These are phyloP conservation scores for Thera britannica DNA, from an alignment of 2,888 invertebrate species.

Conservation along the genomic window DNA sequence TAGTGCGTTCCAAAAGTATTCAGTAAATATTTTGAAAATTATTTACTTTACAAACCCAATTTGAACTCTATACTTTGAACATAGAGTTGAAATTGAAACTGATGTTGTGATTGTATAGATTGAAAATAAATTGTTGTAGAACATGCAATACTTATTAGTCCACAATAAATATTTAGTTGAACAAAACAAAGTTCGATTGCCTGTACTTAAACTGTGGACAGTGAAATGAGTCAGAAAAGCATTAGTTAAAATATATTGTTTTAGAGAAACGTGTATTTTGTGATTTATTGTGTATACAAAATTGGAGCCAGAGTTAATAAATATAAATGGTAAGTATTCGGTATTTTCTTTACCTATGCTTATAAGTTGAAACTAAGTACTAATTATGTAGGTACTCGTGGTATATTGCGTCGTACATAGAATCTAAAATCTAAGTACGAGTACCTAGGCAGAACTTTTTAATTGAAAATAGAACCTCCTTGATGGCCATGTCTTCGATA, in stretches of 20 bases:
- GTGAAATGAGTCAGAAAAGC: not conserved
- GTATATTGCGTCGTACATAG: too few species aligned
- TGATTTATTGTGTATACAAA: not conserved
- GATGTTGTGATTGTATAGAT: not conserved
- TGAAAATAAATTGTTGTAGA: slow-evolving; percentile 14
- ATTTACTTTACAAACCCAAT: not conserved
- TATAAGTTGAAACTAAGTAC: too few species aligned
- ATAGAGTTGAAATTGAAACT: slow-evolving; percentile 3
- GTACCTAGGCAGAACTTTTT: too few species aligned
- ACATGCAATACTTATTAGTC: slow-evolving; percentile 23
- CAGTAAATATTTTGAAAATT: slow-evolving; percentile 7
- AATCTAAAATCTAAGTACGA: too few species aligned
- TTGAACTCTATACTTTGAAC: not conserved
- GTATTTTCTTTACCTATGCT: too few species aligned
- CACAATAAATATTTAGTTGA: slow-evolving; percentile 6
- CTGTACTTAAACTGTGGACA: not conserved
- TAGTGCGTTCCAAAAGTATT: slow-evolving; percentile 17
- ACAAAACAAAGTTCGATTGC: slow-evolving; percentile 9
- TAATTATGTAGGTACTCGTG: too few species aligned
- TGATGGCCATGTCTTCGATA: too few species aligned
- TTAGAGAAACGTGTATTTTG: too few species aligned
- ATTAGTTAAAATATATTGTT: not conserved
- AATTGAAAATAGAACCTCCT: too few species aligned
- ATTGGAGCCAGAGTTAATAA: not conserved
- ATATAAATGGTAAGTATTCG: not conserved